These are phyloP conservation scores for Coccyzus lansbergi DNA, from an alignment of 2,797 vertebrate genomes.

Conservation along the genomic window DNA sequence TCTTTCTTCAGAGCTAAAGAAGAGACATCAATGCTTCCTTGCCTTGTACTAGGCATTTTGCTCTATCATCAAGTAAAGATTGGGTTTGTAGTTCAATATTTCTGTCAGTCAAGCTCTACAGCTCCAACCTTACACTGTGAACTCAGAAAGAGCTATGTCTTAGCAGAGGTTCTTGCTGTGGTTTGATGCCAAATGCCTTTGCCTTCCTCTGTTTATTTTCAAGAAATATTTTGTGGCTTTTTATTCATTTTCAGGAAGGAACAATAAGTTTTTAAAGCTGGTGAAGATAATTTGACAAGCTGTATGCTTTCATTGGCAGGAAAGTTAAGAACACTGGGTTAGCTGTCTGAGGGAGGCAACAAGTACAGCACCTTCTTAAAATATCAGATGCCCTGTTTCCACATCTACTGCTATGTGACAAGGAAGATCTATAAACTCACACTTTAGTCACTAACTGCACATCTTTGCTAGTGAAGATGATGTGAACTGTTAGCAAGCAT, in stretches of 20 bases:
- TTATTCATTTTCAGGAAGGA: not conserved
- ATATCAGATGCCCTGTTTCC: not conserved
- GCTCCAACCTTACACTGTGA: not conserved
- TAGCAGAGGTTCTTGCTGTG: accelerated
- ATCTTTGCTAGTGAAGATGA: not conserved
- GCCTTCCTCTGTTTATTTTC: not conserved
- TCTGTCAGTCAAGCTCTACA: not conserved
- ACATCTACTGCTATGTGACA: not conserved
- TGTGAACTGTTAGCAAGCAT: not conserved
- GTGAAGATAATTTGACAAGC: not conserved
- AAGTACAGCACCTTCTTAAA: not conserved
- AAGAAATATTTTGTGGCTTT: not conserved
- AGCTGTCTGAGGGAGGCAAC: not conserved
- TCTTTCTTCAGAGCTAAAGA: not conserved
- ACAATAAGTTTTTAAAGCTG: not conserved
- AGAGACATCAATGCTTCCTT: not conserved
- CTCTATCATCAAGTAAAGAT: not conserved
- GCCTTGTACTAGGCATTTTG: not conserved
- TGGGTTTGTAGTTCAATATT: not conserved
- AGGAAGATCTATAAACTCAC: not conserved
- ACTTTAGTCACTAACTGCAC: not conserved
- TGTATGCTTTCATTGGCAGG: not conserved
- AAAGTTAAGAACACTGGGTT: not conserved
- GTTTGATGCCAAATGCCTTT: not conserved
- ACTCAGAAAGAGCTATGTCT: accelerated